These are phyloP conservation scores for Nysson spinosus DNA, from an alignment of 2,888 invertebrate species.

Conservation along the genomic window DNA sequence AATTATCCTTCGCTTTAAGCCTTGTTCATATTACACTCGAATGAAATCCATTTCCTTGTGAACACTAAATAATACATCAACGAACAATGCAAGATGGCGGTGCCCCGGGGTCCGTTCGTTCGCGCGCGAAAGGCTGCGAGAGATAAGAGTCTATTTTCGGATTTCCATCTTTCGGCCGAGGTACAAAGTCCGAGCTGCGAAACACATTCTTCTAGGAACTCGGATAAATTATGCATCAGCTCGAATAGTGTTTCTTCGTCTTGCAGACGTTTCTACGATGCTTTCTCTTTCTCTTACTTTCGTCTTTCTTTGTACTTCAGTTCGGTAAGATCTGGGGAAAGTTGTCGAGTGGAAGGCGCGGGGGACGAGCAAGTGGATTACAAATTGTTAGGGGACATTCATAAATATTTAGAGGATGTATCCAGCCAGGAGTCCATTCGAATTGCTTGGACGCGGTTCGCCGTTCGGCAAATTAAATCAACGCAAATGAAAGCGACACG, in stretches of 20 bases:
- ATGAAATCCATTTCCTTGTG: no score
- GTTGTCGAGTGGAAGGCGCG: conserved; percentile 38
- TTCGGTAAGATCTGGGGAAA: conserved; percentile 30
- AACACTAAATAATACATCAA: no score
- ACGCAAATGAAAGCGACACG: background rate
- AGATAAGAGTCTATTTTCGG: conserved; percentile 44
- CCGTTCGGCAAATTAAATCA: conserved; percentile 28
- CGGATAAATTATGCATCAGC: conserved; percentile 58
- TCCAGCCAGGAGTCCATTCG: conserved; percentile 19
- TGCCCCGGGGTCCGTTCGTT: no score
- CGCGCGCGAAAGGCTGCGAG: conserved; percentile 32
- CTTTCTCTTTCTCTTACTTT: background rate
- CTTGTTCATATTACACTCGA: no score
- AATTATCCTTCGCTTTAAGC: no score
- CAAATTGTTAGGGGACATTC: conserved; percentile 59
- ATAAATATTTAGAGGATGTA: conserved; percentile 56
- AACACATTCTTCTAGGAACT: conserved; percentile 50
- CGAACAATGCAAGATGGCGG: no score
- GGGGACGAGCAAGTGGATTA: conserved; percentile 52
- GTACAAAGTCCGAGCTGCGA: conserved; percentile 37
- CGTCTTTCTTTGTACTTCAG: no score
- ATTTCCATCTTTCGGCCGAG: conserved; percentile 45
- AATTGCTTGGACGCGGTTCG: conserved; percentile 46
- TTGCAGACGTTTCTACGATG: conserved; percentile 1
- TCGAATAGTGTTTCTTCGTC: conserved; percentile 1